Evolutionary conservation across 2,113 vertebrate genomes (phyloP).

Genomic region (Ctenodactylus gundi): DNA sequence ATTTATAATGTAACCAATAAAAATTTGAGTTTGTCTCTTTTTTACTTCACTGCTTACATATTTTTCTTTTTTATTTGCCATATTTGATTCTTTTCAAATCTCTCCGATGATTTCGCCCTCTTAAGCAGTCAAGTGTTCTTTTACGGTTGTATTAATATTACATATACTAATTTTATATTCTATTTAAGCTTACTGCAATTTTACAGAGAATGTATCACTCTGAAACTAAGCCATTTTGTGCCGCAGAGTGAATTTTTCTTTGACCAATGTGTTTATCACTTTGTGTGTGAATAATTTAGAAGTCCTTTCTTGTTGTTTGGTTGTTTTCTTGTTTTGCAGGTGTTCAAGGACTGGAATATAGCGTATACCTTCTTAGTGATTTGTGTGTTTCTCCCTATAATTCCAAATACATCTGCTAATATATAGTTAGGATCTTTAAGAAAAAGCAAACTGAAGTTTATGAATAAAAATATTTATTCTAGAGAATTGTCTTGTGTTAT

Average conservation of each 20-base stretch:
- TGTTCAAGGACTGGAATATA: background rate
- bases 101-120: background rate
- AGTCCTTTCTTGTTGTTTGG: background rate
- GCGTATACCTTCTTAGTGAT: background rate
- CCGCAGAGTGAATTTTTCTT: background rate
- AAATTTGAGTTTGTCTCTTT: background rate
- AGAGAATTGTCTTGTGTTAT: background rate
- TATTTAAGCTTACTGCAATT: background rate
- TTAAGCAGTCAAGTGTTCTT: background rate
- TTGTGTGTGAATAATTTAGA: background rate
- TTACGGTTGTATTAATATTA: background rate
- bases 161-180: background rate
- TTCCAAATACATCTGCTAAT: background rate
- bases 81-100: background rate
- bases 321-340: background rate
- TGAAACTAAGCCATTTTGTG: background rate
- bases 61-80: background rate
- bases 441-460: background rate
- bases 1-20: background rate
- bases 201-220: background rate
- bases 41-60: background rate
- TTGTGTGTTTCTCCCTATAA: background rate
- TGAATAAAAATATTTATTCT: background rate
- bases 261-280: background rate
- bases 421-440: background rate